Evolutionary conservation across 2,888 invertebrate genomes (phyloP).

Genomic region (Pristionchus exspectatus): DNA sequence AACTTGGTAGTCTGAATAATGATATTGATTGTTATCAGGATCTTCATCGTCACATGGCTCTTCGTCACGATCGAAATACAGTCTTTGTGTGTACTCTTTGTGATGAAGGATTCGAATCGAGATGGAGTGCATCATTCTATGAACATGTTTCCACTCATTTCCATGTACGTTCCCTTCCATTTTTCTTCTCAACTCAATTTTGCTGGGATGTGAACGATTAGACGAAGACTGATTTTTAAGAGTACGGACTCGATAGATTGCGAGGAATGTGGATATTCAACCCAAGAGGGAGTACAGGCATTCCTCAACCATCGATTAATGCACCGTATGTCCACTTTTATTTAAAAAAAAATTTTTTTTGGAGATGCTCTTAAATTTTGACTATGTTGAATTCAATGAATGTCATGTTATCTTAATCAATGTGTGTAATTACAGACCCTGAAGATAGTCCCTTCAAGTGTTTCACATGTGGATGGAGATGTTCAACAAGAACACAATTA

Average conservation of each 20-base stretch:
- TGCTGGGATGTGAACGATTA: background rate
- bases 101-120: slow-evolving; percentile 82
- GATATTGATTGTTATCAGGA: slow-evolving; percentile 53
- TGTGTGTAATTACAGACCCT: slow-evolving; percentile 65
- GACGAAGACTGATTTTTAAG: slow-evolving; percentile 47
- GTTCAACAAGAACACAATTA: slow-evolving; percentile 80
- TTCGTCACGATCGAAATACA: slow-evolving; percentile 83
- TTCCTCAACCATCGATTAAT: slow-evolving; percentile 84
- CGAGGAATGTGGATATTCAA: slow-evolving; percentile 83
- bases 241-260: slow-evolving; percentile 84
- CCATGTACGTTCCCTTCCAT: slow-evolving; percentile 60
- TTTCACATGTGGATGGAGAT: slow-evolving; percentile 68
- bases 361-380: no score
- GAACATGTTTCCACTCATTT: slow-evolving; percentile 83
- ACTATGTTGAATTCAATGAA: background rate
- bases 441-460: slow-evolving; percentile 81
- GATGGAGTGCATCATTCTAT: slow-evolving; percentile 84
- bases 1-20: no score
- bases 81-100: slow-evolving; percentile 84
- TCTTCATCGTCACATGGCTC: slow-evolving; percentile 81
- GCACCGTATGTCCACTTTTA: slow-evolving; percentile 79
- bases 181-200: background rate
- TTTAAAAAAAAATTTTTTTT: background rate
- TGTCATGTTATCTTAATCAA: background rate
- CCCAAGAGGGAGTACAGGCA: slow-evolving; percentile 82